Base-by-base conservation (phyloP, 1,140 invertebrate genomes). In the Ctenoplectra terminalis region DNA sequence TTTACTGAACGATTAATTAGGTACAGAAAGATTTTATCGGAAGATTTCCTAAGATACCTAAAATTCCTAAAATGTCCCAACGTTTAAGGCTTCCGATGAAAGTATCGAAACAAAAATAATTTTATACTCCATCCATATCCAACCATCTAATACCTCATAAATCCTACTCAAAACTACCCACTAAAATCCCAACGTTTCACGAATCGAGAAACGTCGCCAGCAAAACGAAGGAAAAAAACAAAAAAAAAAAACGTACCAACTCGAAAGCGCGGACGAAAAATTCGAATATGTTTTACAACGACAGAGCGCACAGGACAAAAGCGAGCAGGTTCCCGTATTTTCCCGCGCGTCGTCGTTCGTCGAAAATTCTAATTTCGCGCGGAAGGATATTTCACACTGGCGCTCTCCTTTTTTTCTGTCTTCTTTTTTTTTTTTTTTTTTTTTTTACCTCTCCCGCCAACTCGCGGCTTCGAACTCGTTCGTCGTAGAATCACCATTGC, bases 301-400 rank as follows among this genome's bases (percentile, higher is more conserved):
- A 37, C 56, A 60, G 40, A 60, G 46, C 43, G n/a, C 31, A 23
- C 56, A 40, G 46, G 46, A 79, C 67, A 72, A 72, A 72, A 71
- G 67, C 46, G 15, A 17, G 64, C 46, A 34, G 70, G 31, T 37
- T 29, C 43, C 70, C 76, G 76, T 72, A 60, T 72, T 79, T 72
- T 73, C 43, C 71, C 54, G 26, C 46, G 37, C 54, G 40, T 52
- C 71, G 37, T 58, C 76, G 66, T 60, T 50, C 56, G 76, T 72
- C 67, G 76, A 79, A n/a, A 79, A 79, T 72, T 79, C 76, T 79
- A 79, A 79, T 72, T 79, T 79, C 76, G 56, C 67, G 67, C 67
- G 31, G 20, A 50, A 69, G 66, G 46, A 79, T 79, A 79, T 63
- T 79, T 79, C 60, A 79, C 58, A 58, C 56, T 52, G 3, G 5